Base-by-base conservation (phyloP, 2,888 invertebrate species). In the Caenorhabditis sp. region DNA sequence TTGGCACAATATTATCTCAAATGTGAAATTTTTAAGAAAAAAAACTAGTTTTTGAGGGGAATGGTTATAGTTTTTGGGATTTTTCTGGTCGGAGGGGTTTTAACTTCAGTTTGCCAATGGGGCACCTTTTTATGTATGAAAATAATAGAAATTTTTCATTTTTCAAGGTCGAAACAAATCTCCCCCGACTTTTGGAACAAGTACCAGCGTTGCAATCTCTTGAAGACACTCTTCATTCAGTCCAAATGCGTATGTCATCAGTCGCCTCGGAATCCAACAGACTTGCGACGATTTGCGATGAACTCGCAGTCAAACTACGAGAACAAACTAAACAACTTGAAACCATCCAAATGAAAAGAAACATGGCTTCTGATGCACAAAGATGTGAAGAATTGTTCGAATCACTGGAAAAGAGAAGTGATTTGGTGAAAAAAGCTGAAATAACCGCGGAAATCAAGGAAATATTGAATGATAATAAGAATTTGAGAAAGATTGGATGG, bases 151-250 rank as follows among this genome's bases (percentile, higher is more conserved):
- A n/a, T n/a, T n/a, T n/a, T n/a, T n/a, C n/a, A n/a, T n/a, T 12
- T 1, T 43, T 81, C 57, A 12, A 83, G 83, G 82, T 86, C 10
- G 86, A 86, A 64, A 83, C 83, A 36, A 86, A 87, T 71, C 82
- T 85, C 8, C 81, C 85, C 0, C 73, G 84, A 14, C 72, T 86
- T 8, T 73, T 86, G 27, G 86, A 87, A 58, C 86, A 87, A 70
- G 85, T 84, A 2, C 81, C 82, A 0, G 83, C 85, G 20, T 80
- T 86, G 20, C 85, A 86, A 64, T 74, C 82, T 1, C 69, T 86
- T 12, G 85, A 86, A 70, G 76, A 76, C 21, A 81, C 82, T 36
- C 85, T 86, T 49, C 77, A 69, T 54, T 73, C 73, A 25, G 73
- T 73, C 17, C 68, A 69, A 53, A 66, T 73, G 66, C 43, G 72